Evolutionary conservation across 2,888 invertebrate species (phyloP).

Genomic region (Chymomyza amoena): DNA sequence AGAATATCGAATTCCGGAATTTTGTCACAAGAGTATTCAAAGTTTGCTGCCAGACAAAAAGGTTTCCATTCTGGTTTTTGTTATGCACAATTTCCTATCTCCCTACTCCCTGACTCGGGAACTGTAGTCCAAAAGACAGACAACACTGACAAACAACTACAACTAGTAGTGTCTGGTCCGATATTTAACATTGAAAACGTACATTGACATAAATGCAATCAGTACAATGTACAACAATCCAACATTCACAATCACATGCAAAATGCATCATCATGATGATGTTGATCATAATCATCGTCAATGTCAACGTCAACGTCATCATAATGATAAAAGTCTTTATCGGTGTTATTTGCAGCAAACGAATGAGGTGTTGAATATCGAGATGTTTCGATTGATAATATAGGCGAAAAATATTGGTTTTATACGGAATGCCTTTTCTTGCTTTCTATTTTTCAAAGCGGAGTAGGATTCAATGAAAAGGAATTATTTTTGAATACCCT

Average conservation of each 20-base stretch:
- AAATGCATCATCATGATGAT: background rate
- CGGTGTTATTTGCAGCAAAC: too few relatives aligned
- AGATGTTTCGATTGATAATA: too few relatives aligned
- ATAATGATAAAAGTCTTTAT: background rate
- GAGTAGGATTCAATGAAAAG: too few relatives aligned
- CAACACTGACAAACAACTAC: background rate
- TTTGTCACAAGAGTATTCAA: background rate
- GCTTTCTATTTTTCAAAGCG: too few relatives aligned
- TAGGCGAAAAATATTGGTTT: too few relatives aligned
- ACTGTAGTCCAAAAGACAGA: background rate
- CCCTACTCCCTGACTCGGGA: background rate
- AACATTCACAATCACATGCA: background rate
- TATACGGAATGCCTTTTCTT: too few relatives aligned
- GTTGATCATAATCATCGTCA: background rate
- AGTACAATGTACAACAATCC: conserved; percentile 42
- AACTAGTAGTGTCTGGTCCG: conserved; percentile 8
- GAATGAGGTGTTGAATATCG: too few relatives aligned
- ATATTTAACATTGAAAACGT: conserved; percentile 73
- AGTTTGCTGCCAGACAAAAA: background rate
- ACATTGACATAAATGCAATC: conserved; percentile 74
- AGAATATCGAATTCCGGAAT: too few relatives aligned
- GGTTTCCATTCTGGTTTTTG: background rate
- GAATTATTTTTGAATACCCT: too few relatives aligned
- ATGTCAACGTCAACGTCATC: background rate
- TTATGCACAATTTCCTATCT: background rate